These are phyloP conservation scores for Lepidothrix coronata DNA, from an alignment of 2,113 vertebrate genomes.

Conservation along the genomic window DNA sequence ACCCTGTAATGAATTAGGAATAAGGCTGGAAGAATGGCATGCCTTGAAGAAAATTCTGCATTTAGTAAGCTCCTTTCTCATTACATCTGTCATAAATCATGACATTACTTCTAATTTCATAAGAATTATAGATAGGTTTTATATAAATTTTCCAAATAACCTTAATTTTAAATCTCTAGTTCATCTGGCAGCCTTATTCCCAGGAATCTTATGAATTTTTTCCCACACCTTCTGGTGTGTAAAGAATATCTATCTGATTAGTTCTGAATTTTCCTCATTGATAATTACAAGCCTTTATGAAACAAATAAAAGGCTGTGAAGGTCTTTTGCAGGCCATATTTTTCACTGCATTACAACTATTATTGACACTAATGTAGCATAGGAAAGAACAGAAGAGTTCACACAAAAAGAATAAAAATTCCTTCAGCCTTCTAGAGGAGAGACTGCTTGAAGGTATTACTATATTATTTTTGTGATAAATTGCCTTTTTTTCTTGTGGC, in stretches of 20 bases:
- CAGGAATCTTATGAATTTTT: not conserved
- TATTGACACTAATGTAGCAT: slow-evolving; percentile 3
- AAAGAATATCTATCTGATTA: not conserved
- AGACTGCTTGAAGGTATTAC: not conserved
- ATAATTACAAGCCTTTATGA: not conserved
- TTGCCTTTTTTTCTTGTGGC: not conserved
- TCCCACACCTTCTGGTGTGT: not conserved
- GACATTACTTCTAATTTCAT: not conserved
- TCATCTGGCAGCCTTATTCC: not conserved
- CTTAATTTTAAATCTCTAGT: not conserved
- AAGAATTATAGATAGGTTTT: not conserved
- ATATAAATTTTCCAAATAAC: not conserved
- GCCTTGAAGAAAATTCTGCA: not conserved
- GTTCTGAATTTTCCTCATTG: not conserved
- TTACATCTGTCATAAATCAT: not conserved
- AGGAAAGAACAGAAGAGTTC: slow-evolving; percentile 1
- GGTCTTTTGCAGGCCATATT: slow-evolving; percentile 1
- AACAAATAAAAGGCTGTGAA: not conserved
- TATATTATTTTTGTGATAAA: slow-evolving; percentile 42
- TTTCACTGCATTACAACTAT: slow-evolving; percentile 25
- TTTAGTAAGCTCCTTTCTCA: not conserved
- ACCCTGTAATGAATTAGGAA: not conserved
- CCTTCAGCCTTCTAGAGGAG: slow-evolving; percentile 14
- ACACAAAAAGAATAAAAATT: slow-evolving; percentile 30
- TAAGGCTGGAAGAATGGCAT: not conserved